phyloP scores from a whole-genome alignment of 2,888 invertebrate species.

The Endotricha flammealis region DNA sequence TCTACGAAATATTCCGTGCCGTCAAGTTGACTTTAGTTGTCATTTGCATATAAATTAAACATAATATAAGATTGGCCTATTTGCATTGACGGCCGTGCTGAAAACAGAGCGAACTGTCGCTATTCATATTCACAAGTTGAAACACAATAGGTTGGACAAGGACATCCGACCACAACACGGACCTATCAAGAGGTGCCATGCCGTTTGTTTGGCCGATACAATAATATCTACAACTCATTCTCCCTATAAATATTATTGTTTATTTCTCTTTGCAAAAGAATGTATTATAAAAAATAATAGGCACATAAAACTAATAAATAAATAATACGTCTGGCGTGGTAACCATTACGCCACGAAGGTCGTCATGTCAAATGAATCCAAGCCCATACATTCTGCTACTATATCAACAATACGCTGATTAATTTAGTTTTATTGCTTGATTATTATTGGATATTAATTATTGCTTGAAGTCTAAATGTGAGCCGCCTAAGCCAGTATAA shows the following conservation, averaged over 20 bases:
- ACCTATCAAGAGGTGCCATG: slow-evolving; percentile 27
- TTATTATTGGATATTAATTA: too few relatives aligned
- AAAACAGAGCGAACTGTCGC: slow-evolving; percentile 25
- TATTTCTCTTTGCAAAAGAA: too few relatives aligned
- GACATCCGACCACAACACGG: slow-evolving; percentile 30
- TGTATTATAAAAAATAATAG: too few relatives aligned
- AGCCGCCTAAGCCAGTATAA: too few relatives aligned
- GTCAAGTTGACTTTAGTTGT: slow-evolving; percentile 6
- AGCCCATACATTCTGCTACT: too few relatives aligned
- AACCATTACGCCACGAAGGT: too few relatives aligned
- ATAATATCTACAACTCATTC: slow-evolving; percentile 1
- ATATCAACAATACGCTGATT: too few relatives aligned
- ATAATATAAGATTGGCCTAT: slow-evolving; percentile 11
- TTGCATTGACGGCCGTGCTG: slow-evolving; percentile 22
- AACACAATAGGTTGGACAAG: slow-evolving; percentile 49
- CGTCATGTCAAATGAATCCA: too few relatives aligned
- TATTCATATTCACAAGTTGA: slow-evolving; percentile 27
- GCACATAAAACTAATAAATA: too few relatives aligned
- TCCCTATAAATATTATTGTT: background rate
- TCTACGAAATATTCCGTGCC: background rate
- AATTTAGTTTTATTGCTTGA: too few relatives aligned
- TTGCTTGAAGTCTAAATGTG: too few relatives aligned
- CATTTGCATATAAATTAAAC: slow-evolving; percentile 10
- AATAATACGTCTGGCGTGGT: too few relatives aligned
- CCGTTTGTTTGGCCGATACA: slow-evolving; percentile 33